Evolutionary conservation across 2,797 vertebrate genomes (phyloP), one percentile per base, ranked within the genome.

Genomic region (Todus mexicanus): DNA sequence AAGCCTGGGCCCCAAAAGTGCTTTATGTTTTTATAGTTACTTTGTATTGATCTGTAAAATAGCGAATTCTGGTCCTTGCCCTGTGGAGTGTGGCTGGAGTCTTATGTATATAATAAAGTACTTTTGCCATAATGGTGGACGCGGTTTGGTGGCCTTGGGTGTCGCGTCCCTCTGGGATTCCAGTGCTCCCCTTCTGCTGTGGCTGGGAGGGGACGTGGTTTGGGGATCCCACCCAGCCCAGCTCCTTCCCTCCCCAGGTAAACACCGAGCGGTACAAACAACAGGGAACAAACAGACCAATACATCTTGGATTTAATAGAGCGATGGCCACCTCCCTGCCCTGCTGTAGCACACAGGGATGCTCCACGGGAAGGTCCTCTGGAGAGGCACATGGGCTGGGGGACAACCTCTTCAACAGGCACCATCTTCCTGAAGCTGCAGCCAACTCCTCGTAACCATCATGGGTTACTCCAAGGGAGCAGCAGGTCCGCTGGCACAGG

Each of bases 21-120:
- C 96, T 97, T 97, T 97, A 97, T 95, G 96, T 95, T 97, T 97
- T 97, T 97, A 95, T 96, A 95, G 96, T 96, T 96, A 60, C 12
- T 95, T 96, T 96, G 95, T 96, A 96, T 93, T 76, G 84, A 94
- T 90, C 82, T 96, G 96, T 97, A 96, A 87, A 85, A 92, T 96
- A 96, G 92, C 64, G 0, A 94, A 91, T 93, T 95, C 93, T 96
- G 93, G 95, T 93, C 94, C 91, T 96, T 96, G 92, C 92, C 95
- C 84, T 96, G 87, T 97, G 96, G 91, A 92, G 92, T 95, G 93
- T 96, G 94, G 91, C 95, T 93, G 84, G 95, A 96, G 94, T 95
- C 81, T 83, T 73, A 89, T 91, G 86, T 97, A 96, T 84, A 97
- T 96, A 97, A 97, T 97, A 97, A 96, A 97, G 73, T 95, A 94